Conservation (phyloP, 2,888 invertebrate species). For the Orchestes rusci region DNA sequence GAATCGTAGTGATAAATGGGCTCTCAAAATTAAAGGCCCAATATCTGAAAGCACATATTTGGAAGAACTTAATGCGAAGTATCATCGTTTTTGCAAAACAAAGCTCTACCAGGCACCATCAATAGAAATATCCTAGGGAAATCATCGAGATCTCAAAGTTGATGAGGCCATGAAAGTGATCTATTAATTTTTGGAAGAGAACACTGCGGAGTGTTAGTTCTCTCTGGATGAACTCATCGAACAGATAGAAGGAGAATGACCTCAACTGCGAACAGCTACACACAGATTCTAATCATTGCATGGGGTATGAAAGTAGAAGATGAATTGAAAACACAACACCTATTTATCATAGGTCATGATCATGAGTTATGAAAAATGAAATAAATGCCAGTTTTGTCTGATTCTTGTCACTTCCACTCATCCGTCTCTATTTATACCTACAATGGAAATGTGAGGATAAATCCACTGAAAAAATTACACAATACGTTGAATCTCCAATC, state of each 20-base stretch:
- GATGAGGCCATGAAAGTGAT: slow-evolving; percentile 25
- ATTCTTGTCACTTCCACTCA: no score
- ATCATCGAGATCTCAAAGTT: slow-evolving; percentile 13
- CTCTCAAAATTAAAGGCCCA: slow-evolving; percentile 15
- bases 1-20: slow-evolving; percentile 2
- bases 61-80: slow-evolving; percentile 20
- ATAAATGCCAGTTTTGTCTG: no score
- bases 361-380: no score
- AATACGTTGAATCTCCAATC: no score
- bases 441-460: no score
- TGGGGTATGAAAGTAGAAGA: no score
- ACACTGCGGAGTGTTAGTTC: slow-evolving; percentile 27
- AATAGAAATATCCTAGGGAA: slow-evolving; percentile 11
- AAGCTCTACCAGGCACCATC: slow-evolving; percentile 17
- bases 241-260: no score
- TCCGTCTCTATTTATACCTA: no score
- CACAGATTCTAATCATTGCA: slow-evolving; percentile 12
- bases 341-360: no score
- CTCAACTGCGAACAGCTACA: slow-evolving; percentile 13
- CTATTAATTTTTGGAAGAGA: slow-evolving; percentile 20
- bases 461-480: no score
- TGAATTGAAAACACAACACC: no score
- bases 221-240: no score
- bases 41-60: slow-evolving; percentile 21
- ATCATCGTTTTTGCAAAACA: slow-evolving; percentile 16